A percentile compares a stretch with the other conserved stretches of the same genome.
These are phyloP conservation scores for Cathartes aura DNA, from an alignment of 2,113 vertebrate species.

Conservation along the genomic window DNA sequence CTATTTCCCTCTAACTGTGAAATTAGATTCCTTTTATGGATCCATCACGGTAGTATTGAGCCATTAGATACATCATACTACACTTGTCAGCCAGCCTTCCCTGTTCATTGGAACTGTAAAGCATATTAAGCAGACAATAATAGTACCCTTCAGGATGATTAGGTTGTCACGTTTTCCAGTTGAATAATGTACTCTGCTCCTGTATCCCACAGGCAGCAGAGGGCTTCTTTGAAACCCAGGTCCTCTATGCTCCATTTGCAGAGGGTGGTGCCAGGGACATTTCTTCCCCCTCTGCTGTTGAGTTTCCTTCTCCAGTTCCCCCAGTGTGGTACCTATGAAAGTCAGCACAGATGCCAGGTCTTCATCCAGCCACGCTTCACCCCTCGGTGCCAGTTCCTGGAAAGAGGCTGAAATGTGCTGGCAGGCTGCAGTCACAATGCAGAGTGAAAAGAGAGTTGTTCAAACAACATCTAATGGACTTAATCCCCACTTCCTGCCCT, in stretches of 20 bases:
- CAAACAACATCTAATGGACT: slow-evolving; percentile 46
- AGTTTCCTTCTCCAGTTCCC: neutral
- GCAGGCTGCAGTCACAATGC: neutral
- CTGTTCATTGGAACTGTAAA: slow-evolving; percentile 30
- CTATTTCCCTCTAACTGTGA: slow-evolving; percentile 40
- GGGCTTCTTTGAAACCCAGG: neutral
- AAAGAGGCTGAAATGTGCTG: slow-evolving; percentile 53
- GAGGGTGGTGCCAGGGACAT: neutral
- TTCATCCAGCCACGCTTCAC: neutral
- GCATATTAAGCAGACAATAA: slow-evolving; percentile 50
- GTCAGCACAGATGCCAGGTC: slow-evolving; percentile 8
- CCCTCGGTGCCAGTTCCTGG: slow-evolving; percentile 30
- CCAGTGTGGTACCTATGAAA: neutral
- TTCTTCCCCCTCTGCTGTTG: neutral
- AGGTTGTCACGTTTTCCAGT: neutral
- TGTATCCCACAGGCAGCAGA: neutral
- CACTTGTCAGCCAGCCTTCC: slow-evolving; percentile 43
- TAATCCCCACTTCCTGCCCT: slow-evolving; percentile 58
- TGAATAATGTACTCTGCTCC: neutral
- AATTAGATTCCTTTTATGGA: slow-evolving; percentile 48
- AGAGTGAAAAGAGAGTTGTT: slow-evolving; percentile 55
- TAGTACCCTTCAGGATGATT: slow-evolving; percentile 49
- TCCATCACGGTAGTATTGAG: slow-evolving; percentile 26
- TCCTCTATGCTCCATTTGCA: neutral
- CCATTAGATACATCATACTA: slow-evolving; percentile 54